phyloP scores from a whole-genome alignment of 2,888 invertebrate species.

The Dermolepida albohirtum region DNA sequence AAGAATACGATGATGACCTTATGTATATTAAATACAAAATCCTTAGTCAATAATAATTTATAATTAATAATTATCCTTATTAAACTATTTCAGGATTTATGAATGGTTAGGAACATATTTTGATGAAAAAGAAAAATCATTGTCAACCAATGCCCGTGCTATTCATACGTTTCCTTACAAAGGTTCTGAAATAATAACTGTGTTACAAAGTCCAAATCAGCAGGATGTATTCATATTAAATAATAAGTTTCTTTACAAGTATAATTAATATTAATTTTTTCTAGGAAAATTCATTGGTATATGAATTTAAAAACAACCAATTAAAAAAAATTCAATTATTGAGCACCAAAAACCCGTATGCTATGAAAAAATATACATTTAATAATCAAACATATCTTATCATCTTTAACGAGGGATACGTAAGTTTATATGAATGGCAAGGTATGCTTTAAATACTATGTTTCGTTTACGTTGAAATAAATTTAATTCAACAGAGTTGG shows the following conservation, averaged over 20 bases:
- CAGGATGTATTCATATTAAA: neutral
- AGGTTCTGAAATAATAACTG: constrained; percentile 53
- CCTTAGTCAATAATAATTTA: too few relatives aligned
- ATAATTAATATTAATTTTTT: constrained; percentile 40
- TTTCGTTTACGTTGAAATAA: constrained; percentile 20
- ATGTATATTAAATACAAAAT: too few relatives aligned
- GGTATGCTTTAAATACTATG: constrained; percentile 48
- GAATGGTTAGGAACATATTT: constrained; percentile 57
- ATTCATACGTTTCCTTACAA: constrained; percentile 52
- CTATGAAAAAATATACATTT: constrained; percentile 48
- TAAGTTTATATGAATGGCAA: constrained; percentile 52
- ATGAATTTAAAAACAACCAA: constrained; percentile 51
- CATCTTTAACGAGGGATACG: constrained; percentile 49
- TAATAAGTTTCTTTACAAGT: neutral
- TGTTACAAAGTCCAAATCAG: constrained; percentile 48
- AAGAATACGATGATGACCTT: too few relatives aligned
- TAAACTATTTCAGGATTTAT: constrained; percentile 54
- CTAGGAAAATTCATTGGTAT: constrained; percentile 51
- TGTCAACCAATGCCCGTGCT: constrained; percentile 44
- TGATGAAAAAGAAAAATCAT: constrained; percentile 53
- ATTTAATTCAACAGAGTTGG: constrained; percentile 42
- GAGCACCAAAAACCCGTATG: constrained; percentile 42
- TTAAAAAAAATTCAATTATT: constrained; percentile 54
- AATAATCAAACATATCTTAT: constrained; percentile 49
- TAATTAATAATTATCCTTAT: too few relatives aligned